Base-by-base conservation (phyloP, 92 coral and sea anemone species). In the Parazoanthus atlanticus region DNA sequence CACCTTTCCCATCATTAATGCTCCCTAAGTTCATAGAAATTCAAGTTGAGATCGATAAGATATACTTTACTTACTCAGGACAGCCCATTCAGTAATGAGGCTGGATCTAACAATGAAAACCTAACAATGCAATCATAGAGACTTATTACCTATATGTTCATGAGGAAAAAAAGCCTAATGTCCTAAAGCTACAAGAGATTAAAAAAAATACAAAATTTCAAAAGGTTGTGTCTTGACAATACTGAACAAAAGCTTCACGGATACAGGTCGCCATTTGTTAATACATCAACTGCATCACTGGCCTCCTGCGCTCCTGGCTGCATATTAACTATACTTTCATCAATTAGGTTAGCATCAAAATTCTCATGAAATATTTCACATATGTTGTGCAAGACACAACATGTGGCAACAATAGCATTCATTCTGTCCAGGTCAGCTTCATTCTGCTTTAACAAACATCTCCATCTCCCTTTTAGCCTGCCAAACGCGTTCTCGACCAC, bases 381-480 rank as follows among this genome's bases (percentile, higher is more conserved):
- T 76, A 76, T 34, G 30, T 76, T 76, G 52, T 76, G 80, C 80
- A 76, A 76, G 15, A 76, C 80, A 76, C 80, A 76, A 76, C 80
- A 76, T 76, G 80, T 76, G 49, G 80, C 80, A 76, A 76, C 52
- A 76, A 76, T 34, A 5, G 52, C 30, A 76, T 76, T 76, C 52
- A 76, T 34, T 76, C 80, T 34, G 5, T 79, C 33, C 28, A 79
- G 83, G 38, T 79, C 66, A 79, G 83, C 83, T 79, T 79, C 83
- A 79, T 79, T 49, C 83, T 49, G 38, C 40, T 47, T 49, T 28
- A 79, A 49, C 64, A 47, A 47, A 47, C 83, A 79, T 49, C 83
- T 46, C 83, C 83, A 79, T 17, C 83, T 79, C 70, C 84, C 71
- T 56, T 56, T 80, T 52, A 77, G 81, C 81, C 81, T 36, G 80